phyloP scores from a whole-genome alignment of 2,113 vertebrate species.

The Hydrochoerus hydrochaeris region DNA sequence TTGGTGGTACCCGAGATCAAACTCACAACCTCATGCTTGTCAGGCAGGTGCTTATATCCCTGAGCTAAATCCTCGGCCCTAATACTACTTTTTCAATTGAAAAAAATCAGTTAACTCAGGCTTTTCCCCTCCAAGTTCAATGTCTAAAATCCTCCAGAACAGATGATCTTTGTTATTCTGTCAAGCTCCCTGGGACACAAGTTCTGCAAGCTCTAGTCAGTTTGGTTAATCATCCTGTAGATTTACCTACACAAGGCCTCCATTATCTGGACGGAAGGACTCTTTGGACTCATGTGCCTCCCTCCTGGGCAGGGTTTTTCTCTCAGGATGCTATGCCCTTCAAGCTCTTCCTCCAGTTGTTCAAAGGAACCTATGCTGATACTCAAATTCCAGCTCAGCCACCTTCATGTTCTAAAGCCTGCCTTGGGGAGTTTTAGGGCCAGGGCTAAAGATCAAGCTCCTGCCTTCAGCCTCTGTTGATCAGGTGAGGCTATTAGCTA shows the following conservation, averaged over 20 bases:
- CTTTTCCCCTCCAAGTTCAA: constrained; percentile 40
- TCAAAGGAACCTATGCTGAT: constrained; percentile 46
- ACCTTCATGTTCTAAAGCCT: constrained; percentile 51
- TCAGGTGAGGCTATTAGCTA: constrained; percentile 17
- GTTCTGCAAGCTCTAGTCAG: constrained; percentile 1
- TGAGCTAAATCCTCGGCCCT: no score
- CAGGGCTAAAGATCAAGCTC: not conserved
- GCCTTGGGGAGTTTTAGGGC: not conserved
- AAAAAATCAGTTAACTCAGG: constrained; percentile 17
- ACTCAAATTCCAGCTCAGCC: constrained; percentile 48
- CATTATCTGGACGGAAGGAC: not conserved
- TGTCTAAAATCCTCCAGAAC: constrained; percentile 36
- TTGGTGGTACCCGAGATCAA: no score
- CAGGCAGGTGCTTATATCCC: no score
- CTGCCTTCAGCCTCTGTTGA: constrained; percentile 4
- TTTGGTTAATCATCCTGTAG: constrained; percentile 68
- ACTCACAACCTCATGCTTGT: no score
- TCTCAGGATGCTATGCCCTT: constrained; percentile 32
- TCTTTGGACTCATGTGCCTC: constrained; percentile 49
- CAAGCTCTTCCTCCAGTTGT: constrained; percentile 33
- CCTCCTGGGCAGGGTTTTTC: not conserved
- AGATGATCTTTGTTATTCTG: constrained; percentile 54
- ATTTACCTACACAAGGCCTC: not conserved
- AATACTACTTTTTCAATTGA: not conserved
- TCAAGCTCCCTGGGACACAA: not conserved